Evolutionary conservation across 2,888 invertebrate species (phyloP).

Genomic region (Cryptus armator): DNA sequence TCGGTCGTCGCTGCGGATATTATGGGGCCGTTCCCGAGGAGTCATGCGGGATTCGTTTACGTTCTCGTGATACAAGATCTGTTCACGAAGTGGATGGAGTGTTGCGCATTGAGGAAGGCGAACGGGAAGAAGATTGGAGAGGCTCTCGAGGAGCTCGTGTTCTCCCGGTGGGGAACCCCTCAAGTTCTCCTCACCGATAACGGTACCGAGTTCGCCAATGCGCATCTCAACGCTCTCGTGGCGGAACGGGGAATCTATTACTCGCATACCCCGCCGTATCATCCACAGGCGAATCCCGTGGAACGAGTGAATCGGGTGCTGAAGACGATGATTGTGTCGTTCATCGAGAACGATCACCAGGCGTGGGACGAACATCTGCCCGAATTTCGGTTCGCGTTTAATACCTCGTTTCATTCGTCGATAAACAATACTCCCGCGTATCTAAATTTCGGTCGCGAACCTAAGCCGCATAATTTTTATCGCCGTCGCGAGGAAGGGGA

Average conservation of each 20-base stretch:
- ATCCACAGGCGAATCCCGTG: constrained; percentile 59
- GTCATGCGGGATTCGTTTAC: constrained; percentile 50
- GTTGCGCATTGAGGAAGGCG: constrained; percentile 63
- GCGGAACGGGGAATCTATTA: constrained; percentile 56
- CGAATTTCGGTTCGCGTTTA: constrained; percentile 69
- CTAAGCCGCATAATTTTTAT: constrained; percentile 33
- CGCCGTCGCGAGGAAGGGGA: constrained; percentile 29
- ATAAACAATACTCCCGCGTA: constrained; percentile 66
- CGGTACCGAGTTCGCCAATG: constrained; percentile 68
- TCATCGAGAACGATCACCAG: constrained; percentile 68
- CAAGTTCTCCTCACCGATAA: constrained; percentile 70
- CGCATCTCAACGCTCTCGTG: constrained; percentile 38
- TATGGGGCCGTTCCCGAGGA: constrained; percentile 65
- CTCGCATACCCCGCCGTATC: constrained; percentile 68
- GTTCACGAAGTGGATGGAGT: constrained; percentile 69
- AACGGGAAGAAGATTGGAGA: constrained; percentile 55
- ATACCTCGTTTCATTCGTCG: constrained; percentile 67
- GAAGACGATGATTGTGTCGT: constrained; percentile 75
- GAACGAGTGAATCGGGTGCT: constrained; percentile 72
- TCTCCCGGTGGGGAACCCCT: constrained; percentile 69
- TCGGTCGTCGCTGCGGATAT: constrained; percentile 64
- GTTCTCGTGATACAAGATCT: constrained; percentile 70
- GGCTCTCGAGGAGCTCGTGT: constrained; percentile 63
- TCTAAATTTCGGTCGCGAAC: constrained; percentile 65
- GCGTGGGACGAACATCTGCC: constrained; percentile 72